Percentiles rank a stretch among this genome's conserved stretches.
Evolutionary conservation across 1,140 invertebrate species (phyloP).

Genomic region (Megalonaias nervosa): DNA sequence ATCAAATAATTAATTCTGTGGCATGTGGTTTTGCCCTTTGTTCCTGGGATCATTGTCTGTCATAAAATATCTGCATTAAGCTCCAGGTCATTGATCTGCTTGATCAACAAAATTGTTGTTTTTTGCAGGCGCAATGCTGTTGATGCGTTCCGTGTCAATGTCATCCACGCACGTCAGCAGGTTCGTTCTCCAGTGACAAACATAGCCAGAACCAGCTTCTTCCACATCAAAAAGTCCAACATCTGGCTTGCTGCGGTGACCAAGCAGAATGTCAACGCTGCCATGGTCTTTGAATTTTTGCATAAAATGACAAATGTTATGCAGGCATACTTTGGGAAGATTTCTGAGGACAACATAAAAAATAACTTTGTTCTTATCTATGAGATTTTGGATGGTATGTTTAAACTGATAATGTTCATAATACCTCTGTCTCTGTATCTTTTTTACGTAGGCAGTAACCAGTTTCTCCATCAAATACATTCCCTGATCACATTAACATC

Average conservation of each 20-base stretch:
- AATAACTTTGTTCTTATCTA: slow-evolving; percentile 99
- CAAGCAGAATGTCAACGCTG: slow-evolving; percentile 99
- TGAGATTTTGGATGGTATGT: slow-evolving; percentile 94
- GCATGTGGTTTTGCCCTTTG: no score
- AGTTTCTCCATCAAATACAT: no score
- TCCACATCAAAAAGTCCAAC: slow-evolving; percentile 97
- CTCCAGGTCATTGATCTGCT: no score
- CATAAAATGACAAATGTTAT: slow-evolving; percentile 99
- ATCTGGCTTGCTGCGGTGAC: slow-evolving; percentile 99
- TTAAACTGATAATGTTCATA: neutral
- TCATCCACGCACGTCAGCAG: slow-evolving; percentile 99
- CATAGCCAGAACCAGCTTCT: slow-evolving; percentile 99
- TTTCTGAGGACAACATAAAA: slow-evolving; percentile 99
- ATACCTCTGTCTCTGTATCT: neutral
- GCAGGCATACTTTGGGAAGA: slow-evolving; percentile 99
- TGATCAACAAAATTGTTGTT: neutral
- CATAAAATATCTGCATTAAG: no score
- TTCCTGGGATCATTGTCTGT: no score
- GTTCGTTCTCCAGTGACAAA: slow-evolving; percentile 99
- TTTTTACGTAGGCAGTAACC: neutral
- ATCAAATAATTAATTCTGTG: no score
- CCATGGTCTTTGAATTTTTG: slow-evolving; percentile 99
- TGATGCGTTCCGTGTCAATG: slow-evolving; percentile 99
- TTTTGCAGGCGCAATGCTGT: slow-evolving; percentile 89
- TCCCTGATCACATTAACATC: no score